Base-by-base conservation (phyloP, 2,113 vertebrate species). In the Physeter macrocephalus region DNA sequence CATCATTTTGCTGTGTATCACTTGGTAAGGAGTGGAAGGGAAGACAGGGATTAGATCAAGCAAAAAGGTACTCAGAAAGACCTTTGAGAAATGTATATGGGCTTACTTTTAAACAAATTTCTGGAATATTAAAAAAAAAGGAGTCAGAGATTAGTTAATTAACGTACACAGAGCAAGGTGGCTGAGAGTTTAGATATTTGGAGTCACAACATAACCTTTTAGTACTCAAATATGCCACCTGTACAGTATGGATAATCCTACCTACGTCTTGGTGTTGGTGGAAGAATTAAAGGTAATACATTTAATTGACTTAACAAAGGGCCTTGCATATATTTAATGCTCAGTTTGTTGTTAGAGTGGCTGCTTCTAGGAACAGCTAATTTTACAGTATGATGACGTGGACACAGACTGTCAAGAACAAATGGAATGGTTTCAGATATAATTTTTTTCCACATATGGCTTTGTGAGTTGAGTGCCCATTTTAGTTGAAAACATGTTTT, bases 401-500 rank as follows among this genome's bases (percentile, higher is more conserved):
- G 62, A 59, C 20, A 59, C 1, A 72, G 49, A 80, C 21, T 75
- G 27, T 88, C 39, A 93, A 77, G 93, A 81, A 49, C 49, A 90
- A 95, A 90, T 5, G 41, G 43, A 84, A 81, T 87, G 23, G 9
- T 92, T 96, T 96, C 71, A 59, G 29, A 41, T 92, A 89, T 5
- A 46, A 5, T 77, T 54, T 82, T 85, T 94, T 71, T 74, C 52
- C 9, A 46, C 11, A 41, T 90, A 80, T 59, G 7, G 39, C 25
- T 85, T 93, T 95, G 66, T 86, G 81, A 88, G 46, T 80, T 75
- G 39, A 90, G 41, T 77, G 39, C 43, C 81, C 31, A 78, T 92
- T 96, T 97, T 64, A 83, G 69, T 69, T 4, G 17, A 92, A 93
- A 92, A 90, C 77, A 72, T 92, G 75, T 81, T 96, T 94, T 97